Evolutionary conservation across 2,113 vertebrate species (phyloP).

Genomic region (Aphelocoma coerulescens): DNA sequence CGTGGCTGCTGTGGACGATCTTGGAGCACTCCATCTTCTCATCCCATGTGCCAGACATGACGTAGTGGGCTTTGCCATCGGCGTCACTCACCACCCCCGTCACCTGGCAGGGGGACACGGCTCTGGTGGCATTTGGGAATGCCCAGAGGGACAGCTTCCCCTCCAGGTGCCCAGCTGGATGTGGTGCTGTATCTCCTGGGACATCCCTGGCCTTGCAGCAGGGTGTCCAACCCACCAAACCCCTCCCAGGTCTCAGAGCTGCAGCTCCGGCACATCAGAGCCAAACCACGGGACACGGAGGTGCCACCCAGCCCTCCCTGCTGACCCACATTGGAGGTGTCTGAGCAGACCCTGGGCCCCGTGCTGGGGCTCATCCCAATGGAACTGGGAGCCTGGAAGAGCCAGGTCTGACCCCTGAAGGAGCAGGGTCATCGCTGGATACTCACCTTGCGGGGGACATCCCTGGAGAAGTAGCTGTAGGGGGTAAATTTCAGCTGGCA

Average conservation of each 20-base stretch:
- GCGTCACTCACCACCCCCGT: conserved; percentile 88
- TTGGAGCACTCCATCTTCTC: conserved; percentile 95
- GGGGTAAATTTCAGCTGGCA: conserved; percentile 97
- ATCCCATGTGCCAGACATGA: conserved; percentile 96
- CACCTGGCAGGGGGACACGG: conserved; percentile 74
- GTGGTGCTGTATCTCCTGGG: rapidly evolving
- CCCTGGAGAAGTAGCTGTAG: conserved; percentile 98
- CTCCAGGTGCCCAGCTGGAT: background rate
- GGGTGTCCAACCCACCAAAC: background rate
- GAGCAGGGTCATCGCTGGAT: background rate
- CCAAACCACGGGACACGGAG: rapidly evolving
- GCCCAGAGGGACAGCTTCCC: background rate
- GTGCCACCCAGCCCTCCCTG: background rate
- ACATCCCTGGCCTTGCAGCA: background rate
- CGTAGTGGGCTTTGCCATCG: conserved; percentile 85
- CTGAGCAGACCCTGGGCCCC: background rate
- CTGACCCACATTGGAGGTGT: rapidly evolving
- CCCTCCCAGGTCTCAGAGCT: background rate
- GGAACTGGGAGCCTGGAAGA: background rate
- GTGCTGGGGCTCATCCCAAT: background rate
- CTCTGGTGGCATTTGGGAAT: background rate
- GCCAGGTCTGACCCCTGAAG: background rate
- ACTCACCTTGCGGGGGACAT: conserved; percentile 91
- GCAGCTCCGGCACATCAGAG: background rate
- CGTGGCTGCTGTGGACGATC: conserved; percentile 89